phyloP scores from a whole-genome alignment of 2,888 invertebrate genomes.

The Caenorhabditis macrosperma region DNA sequence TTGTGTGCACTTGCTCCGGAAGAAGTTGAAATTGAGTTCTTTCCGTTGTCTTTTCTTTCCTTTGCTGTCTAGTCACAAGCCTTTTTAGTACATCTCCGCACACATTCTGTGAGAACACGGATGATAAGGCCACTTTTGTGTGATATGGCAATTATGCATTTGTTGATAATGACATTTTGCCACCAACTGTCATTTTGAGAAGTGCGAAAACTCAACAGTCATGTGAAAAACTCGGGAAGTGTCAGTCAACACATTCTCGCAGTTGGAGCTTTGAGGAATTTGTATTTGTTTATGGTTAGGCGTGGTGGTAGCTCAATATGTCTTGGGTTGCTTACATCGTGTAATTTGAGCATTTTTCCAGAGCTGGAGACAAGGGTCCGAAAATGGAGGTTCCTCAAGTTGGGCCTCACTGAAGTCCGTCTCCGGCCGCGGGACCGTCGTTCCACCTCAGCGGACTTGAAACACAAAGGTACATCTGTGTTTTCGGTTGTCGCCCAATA shows the following conservation, averaged over 20 bases:
- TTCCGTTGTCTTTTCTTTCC: neutral
- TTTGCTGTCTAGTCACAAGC: too few species aligned
- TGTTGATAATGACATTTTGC: too few species aligned
- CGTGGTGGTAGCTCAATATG: neutral
- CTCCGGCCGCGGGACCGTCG: constrained; percentile 47
- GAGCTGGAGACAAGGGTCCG: constrained; percentile 63
- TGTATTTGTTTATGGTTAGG: constrained; percentile 50
- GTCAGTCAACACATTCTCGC: constrained; percentile 14
- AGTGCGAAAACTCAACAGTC: too few species aligned
- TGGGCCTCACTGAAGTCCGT: constrained; percentile 60
- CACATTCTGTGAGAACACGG: too few species aligned
- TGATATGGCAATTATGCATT: too few species aligned
- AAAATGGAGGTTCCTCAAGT: constrained; percentile 60
- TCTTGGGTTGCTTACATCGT: constrained; percentile 12
- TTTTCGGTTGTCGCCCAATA: neutral
- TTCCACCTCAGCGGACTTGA: constrained; percentile 55
- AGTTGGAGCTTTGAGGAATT: constrained; percentile 4
- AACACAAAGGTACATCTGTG: constrained; percentile 46
- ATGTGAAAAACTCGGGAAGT: too few species aligned
- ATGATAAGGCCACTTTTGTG: too few species aligned
- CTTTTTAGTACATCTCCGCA: too few species aligned
- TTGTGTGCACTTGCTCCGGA: constrained; percentile 5
- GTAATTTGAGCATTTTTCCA: constrained; percentile 42
- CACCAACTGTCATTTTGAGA: too few species aligned
- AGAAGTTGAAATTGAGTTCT: constrained; percentile 4